Percentiles rank a stretch among this genome's conserved stretches.
Evolutionary conservation across 2,113 vertebrate genomes (phyloP).

Genomic region (Rhynchomys soricoides): DNA sequence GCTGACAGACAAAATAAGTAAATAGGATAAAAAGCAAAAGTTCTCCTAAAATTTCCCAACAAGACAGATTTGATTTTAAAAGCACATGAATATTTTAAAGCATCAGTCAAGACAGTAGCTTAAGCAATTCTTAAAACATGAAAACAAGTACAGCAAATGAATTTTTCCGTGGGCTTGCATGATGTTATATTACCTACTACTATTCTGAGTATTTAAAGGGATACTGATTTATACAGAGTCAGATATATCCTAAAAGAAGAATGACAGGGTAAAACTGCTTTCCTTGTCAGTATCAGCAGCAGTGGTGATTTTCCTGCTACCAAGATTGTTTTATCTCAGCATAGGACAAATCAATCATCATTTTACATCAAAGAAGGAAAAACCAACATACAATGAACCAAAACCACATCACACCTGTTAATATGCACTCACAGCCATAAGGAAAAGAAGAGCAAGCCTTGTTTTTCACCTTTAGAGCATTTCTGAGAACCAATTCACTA

Average conservation of each 20-base stretch:
- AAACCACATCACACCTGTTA: background rate
- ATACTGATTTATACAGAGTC: background rate
- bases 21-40: background rate
- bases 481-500: background rate
- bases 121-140: constrained; percentile 18
- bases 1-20: background rate
- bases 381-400: background rate
- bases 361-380: background rate
- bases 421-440: background rate
- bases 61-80: background rate
- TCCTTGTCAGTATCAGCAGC: background rate
- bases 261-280: background rate
- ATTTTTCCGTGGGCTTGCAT: background rate
- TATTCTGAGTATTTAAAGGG: background rate
- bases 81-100: background rate
- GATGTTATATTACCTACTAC: background rate
- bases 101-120: background rate
- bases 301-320: background rate
- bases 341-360: background rate
- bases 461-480: background rate
- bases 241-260: background rate
- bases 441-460: background rate
- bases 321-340: background rate
- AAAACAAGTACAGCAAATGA: background rate
- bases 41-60: background rate